phyloP scores from a whole-genome alignment of 2,797 vertebrate species.

The Anas capensis region DNA sequence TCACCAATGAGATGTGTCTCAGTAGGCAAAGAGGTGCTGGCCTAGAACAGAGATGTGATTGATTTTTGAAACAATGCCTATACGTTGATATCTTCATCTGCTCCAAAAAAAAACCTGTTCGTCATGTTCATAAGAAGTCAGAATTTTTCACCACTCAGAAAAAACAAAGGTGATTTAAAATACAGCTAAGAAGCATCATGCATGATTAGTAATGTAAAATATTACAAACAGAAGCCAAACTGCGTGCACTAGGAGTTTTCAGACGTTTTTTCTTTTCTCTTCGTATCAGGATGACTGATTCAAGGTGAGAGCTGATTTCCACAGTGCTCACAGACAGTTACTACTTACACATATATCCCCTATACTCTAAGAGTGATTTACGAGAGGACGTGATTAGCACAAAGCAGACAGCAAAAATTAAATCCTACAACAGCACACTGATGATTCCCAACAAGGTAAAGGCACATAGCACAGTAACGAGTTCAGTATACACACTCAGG shows the following conservation, averaged over 20 bases:
- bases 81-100: neutral
- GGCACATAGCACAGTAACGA: neutral
- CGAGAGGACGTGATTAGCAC: neutral
- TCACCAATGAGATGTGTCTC: constrained; percentile 23
- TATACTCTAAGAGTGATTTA: neutral
- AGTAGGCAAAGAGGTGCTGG: neutral
- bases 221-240: neutral
- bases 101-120: neutral
- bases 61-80: constrained; percentile 26
- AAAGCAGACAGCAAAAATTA: neutral
- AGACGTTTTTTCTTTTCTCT: neutral
- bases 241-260: neutral
- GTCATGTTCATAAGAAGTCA: neutral
- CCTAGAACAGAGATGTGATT: constrained; percentile 23
- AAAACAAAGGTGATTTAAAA: neutral
- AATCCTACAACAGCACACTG: neutral
- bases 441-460: neutral
- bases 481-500: neutral
- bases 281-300: rapidly evolving
- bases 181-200: neutral
- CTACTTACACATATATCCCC: neutral
- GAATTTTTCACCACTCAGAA: neutral
- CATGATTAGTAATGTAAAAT: neutral
- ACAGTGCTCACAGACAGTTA: neutral
- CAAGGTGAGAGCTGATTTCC: neutral